Evolutionary conservation across 2,113 vertebrate species (phyloP).

Genomic region (Caretta caretta): DNA sequence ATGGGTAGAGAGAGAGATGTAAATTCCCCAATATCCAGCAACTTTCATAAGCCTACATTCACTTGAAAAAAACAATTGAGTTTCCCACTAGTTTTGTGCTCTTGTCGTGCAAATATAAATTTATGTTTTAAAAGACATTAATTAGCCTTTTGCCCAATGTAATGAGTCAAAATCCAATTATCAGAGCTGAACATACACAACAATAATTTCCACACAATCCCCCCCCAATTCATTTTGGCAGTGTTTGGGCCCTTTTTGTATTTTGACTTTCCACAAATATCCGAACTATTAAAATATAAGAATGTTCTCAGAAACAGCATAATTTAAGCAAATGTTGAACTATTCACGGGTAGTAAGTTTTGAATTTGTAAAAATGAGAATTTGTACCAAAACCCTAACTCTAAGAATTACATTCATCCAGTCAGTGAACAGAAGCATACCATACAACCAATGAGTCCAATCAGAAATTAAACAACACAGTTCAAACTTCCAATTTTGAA

Average conservation of each 20-base stretch:
- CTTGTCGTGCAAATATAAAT: constrained; percentile 4
- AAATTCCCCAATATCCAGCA: not conserved
- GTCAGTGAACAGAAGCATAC: constrained; percentile 1
- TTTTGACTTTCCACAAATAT: not conserved
- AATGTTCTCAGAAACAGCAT: not conserved
- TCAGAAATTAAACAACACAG: constrained; percentile 41
- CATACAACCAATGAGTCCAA: constrained; percentile 20
- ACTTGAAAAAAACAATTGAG: not conserved
- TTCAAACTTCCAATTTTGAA: constrained; percentile 18
- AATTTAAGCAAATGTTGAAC: not conserved
- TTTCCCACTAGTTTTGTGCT: not conserved
- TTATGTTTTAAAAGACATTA: not conserved
- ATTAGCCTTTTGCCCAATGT: not conserved
- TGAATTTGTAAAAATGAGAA: constrained; percentile 13
- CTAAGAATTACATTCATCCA: not conserved
- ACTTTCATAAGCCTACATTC: not conserved
- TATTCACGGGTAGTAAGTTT: constrained; percentile 1
- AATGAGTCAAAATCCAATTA: not conserved
- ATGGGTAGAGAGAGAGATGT: not conserved
- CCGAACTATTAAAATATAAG: not conserved
- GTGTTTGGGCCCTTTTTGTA: not conserved
- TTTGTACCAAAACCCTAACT: not conserved
- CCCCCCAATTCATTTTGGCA: not conserved
- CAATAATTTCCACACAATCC: constrained; percentile 14
- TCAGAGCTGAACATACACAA: constrained; percentile 1